Base-by-base conservation (phyloP, 2,797 vertebrate genomes). In the Silurus lanzhouensis region DNA sequence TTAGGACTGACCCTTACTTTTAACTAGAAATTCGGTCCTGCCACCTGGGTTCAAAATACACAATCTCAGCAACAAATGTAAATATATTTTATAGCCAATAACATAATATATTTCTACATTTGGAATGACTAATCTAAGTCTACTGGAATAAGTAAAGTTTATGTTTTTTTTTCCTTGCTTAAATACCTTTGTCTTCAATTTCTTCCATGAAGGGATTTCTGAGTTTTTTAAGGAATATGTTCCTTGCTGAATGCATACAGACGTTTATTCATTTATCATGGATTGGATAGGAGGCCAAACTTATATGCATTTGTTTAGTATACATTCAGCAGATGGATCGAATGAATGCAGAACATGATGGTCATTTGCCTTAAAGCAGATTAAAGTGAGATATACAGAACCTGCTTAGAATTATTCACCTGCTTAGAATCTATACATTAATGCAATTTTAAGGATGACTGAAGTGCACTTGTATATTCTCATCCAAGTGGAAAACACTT, bases 201-300 rank as follows among this genome's bases (percentile, higher is more conserved):
- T 38, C 38, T 70, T 70, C 15, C 8, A 13, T 44, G 8, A 44
- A 46, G 1, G 20, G 7, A 20, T 20, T 72, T 72, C 22, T 3
- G 17, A 12, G 20, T 89, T 88, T 87, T 84, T 87, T 88, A 52
- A 10, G 85, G 74, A 83, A 87, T 31, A 83, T 76, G 75, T 75
- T 88, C 74, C 83, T 38, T n/a, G 58, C 68, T 71, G n/a, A 84
- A 66, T 1, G 20, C 20, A 46, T 83, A 46, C 71, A 60, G 64
- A 71, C 20, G 88, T 46, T 85, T 89, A 88, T 88, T 52, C 22
- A 48, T n/a, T 44, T 44, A 10, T 70, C 44, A 72, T 13, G 19
- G 38, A 38, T 38, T 38, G 38, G 38, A 38, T 44, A 10, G 10
- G 20, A 22, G 38, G 70, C 44, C 44, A 72, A 31, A 58, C 57